Evolutionary conservation across 2,797 vertebrate genomes (phyloP).

Genomic region (Melanotaenia maccullochi): DNA sequence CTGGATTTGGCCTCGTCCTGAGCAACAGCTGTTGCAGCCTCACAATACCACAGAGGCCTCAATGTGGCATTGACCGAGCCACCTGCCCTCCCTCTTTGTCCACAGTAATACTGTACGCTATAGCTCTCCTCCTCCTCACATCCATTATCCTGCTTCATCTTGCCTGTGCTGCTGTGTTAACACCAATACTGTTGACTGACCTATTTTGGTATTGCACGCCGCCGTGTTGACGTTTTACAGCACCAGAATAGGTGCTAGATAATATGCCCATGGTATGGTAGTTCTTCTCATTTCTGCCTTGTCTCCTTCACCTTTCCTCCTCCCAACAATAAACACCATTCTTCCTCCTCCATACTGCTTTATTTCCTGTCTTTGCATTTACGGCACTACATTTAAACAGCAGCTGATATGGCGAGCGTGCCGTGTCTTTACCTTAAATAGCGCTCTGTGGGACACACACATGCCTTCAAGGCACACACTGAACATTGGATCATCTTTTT

Average conservation of each 20-base stretch:
- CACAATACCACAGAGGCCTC: constrained; percentile 76
- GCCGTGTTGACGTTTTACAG: constrained; percentile 43
- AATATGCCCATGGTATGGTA: constrained; percentile 28
- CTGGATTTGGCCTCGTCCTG: constrained; percentile 53
- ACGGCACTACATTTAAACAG: constrained; percentile 56
- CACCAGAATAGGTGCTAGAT: constrained; percentile 15
- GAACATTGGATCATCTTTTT: constrained; percentile 52
- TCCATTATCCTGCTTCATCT: constrained; percentile 58
- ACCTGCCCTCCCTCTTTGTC: constrained; percentile 77
- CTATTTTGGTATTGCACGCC: constrained; percentile 58
- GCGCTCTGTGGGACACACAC: constrained; percentile 24
- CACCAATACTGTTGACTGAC: constrained; percentile 41
- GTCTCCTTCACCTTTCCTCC: constrained; percentile 53
- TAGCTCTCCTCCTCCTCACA: constrained; percentile 49
- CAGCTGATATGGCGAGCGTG: constrained; percentile 67
- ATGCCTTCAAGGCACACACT: constrained; percentile 35
- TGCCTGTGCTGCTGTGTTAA: constrained; percentile 33
- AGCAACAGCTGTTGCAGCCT: constrained; percentile 74
- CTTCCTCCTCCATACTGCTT: constrained; percentile 38
- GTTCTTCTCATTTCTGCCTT: constrained; percentile 41
- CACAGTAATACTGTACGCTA: constrained; percentile 61
- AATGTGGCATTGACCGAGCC: constrained; percentile 72
- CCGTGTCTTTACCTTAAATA: constrained; percentile 71
- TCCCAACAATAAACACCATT: constrained; percentile 69
- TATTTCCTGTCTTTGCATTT: constrained; percentile 71